A percentile compares a stretch with the other conserved stretches of the same genome.
These are phyloP conservation scores for Zhuqinia jingwanae DNA, from an alignment of 2,888 invertebrate species.

Conservation along the genomic window DNA sequence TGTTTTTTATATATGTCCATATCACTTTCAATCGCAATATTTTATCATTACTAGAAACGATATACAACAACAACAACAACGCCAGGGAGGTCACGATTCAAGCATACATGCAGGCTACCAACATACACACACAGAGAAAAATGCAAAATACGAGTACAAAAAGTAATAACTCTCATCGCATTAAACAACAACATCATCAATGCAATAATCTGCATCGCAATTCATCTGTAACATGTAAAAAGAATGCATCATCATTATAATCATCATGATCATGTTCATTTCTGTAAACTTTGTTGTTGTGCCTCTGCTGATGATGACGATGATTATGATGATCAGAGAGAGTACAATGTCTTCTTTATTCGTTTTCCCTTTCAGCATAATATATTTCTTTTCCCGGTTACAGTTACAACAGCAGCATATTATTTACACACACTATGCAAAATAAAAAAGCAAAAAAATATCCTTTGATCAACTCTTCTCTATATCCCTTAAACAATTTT, in stretches of 20 bases:
- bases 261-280: constrained; percentile 8
- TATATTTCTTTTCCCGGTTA: constrained; percentile 39
- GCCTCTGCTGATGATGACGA: constrained; percentile 41
- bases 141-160: constrained; percentile 7
- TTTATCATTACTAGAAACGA: too few species aligned
- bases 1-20: too few species aligned
- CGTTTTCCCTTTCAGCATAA: constrained; percentile 58
- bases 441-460: constrained; percentile 10
- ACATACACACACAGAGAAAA: too few species aligned
- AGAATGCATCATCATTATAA: background rate
- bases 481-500: constrained; percentile 24
- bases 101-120: constrained; percentile 10
- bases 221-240: too few species aligned
- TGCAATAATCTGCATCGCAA: background rate
- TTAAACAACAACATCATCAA: constrained; percentile 30
- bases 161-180: constrained; percentile 24
- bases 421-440: constrained; percentile 12
- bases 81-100: constrained; percentile 52
- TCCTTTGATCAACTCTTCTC: constrained; percentile 66
- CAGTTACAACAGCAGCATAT: background rate
- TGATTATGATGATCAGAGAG: background rate
- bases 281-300: too few species aligned
- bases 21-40: too few species aligned
- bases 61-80: background rate
- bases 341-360: constrained; percentile 68